Percentiles rank a stretch among this genome's conserved stretches.
Evolutionary conservation across 2,888 invertebrate species (phyloP).

Genomic region (Acronicta aceris): DNA sequence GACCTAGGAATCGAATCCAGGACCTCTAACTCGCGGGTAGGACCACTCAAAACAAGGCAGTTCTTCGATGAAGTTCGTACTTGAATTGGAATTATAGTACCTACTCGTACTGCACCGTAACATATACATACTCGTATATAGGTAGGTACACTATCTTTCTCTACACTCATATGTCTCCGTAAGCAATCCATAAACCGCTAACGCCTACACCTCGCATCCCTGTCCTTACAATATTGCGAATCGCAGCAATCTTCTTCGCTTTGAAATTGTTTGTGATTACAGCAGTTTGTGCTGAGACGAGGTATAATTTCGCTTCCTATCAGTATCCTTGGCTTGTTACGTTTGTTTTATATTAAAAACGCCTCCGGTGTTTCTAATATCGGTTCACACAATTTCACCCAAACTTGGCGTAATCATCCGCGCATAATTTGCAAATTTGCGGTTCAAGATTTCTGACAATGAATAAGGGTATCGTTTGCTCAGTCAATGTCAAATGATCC

Average conservation of each 20-base stretch:
- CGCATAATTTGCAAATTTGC: constrained; percentile 30
- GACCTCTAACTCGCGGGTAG: too few species aligned
- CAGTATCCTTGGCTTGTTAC: constrained; percentile 59
- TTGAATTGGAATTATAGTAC: too few species aligned
- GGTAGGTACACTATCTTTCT: too few species aligned
- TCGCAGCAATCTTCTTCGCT: constrained; percentile 76
- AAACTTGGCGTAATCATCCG: constrained; percentile 35
- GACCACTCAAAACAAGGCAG: too few species aligned
- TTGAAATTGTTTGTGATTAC: constrained; percentile 82
- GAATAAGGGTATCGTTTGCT: not conserved
- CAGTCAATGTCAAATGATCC: too few species aligned
- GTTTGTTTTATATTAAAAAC: constrained; percentile 70
- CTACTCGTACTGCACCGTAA: too few species aligned
- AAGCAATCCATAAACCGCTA: constrained; percentile 10
- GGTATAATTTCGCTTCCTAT: constrained; percentile 76
- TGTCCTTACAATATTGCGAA: constrained; percentile 70
- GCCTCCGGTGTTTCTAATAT: constrained; percentile 51
- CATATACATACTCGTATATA: too few species aligned
- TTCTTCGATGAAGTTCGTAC: too few species aligned
- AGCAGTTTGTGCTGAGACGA: constrained; percentile 72
- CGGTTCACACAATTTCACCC: constrained; percentile 46
- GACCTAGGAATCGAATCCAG: too few species aligned
- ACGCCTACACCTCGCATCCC: constrained; percentile 33
- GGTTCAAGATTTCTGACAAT: constrained; percentile 27
- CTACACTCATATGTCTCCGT: too few species aligned